These are phyloP conservation scores for Neoarius graeffei DNA, from an alignment of 2,113 vertebrate species.

Conservation along the genomic window DNA sequence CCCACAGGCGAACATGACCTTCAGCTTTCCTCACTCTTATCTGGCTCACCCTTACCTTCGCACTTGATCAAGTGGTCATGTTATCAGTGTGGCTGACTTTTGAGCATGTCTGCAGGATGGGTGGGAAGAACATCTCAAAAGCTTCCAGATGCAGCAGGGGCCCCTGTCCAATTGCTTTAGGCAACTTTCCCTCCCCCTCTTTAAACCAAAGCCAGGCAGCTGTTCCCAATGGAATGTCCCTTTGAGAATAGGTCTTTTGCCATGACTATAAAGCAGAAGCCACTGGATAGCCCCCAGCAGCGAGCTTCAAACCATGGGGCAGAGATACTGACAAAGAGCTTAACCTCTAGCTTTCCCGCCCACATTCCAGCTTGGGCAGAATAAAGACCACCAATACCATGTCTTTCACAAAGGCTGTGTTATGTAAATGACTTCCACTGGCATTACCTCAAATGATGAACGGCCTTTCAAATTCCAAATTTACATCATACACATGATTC, in stretches of 20 bases:
- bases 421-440: slow-evolving; percentile 9
- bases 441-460: background rate
- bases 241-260: slow-evolving; percentile 36
- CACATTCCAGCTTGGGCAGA: slow-evolving; percentile 24
- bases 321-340: slow-evolving; percentile 27
- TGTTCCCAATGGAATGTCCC: slow-evolving; percentile 40
- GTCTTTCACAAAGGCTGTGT: background rate
- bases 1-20: slow-evolving; percentile 15
- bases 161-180: background rate
- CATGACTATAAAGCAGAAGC: slow-evolving; percentile 34
- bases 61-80: background rate
- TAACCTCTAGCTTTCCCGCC: slow-evolving; percentile 49
- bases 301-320: slow-evolving; percentile 26
- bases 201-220: slow-evolving; percentile 12
- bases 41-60: background rate
- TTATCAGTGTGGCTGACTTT: slow-evolving; percentile 48
- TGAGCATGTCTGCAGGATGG: slow-evolving; percentile 18
- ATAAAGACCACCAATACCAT: slow-evolving; percentile 8
- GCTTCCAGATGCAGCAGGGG: slow-evolving; percentile 3
- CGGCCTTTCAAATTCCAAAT: background rate
- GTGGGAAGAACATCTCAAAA: slow-evolving; percentile 17
- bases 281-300: background rate
- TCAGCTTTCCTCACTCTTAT: slow-evolving; percentile 4
- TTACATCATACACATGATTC: background rate
- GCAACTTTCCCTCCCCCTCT: slow-evolving; percentile 18